phyloP scores from a whole-genome alignment of 92 coral and sea anemone species.

The Epizoanthus rinbou region DNA sequence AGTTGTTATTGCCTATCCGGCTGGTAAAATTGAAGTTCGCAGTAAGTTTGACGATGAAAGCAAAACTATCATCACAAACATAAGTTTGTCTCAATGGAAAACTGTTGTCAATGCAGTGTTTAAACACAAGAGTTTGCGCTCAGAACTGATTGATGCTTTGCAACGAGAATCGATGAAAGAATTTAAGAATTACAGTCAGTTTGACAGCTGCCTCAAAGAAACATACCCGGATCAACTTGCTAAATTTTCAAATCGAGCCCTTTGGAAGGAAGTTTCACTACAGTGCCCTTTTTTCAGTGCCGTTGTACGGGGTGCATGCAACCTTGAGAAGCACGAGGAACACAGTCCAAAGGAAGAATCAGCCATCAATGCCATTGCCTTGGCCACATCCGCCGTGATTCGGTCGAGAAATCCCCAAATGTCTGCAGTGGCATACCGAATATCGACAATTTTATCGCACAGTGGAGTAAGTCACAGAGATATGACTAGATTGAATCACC shows the following conservation, averaged over 20 bases:
- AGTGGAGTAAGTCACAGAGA: conserved; percentile 42
- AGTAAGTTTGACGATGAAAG: conserved; percentile 21
- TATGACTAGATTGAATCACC: conserved; percentile 32
- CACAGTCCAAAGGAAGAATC: not conserved
- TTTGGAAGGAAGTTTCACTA: conserved; percentile 29
- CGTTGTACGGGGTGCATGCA: conserved; percentile 33
- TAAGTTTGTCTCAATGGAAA: conserved; percentile 20
- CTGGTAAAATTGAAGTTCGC: conserved; percentile 8
- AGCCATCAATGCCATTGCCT: conserved; percentile 31
- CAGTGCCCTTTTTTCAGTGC: conserved; percentile 29
- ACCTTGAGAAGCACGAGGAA: not conserved
- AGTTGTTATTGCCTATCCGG: conserved; percentile 27
- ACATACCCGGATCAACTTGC: conserved; percentile 34
- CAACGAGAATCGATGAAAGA: conserved; percentile 8
- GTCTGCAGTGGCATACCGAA: conserved; percentile 34
- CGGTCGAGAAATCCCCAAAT: conserved; percentile 12
- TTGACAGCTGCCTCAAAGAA: conserved; percentile 26
- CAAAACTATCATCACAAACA: conserved; percentile 8
- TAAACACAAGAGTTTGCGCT: not conserved
- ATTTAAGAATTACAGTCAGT: not conserved
- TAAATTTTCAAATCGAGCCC: conserved; percentile 27
- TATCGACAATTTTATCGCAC: conserved; percentile 41
- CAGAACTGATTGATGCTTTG: conserved; percentile 3
- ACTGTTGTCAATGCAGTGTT: conserved; percentile 15
- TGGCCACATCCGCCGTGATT: conserved; percentile 24